phyloP scores from a whole-genome alignment of 2,888 invertebrate species.

The Seira musarum region DNA sequence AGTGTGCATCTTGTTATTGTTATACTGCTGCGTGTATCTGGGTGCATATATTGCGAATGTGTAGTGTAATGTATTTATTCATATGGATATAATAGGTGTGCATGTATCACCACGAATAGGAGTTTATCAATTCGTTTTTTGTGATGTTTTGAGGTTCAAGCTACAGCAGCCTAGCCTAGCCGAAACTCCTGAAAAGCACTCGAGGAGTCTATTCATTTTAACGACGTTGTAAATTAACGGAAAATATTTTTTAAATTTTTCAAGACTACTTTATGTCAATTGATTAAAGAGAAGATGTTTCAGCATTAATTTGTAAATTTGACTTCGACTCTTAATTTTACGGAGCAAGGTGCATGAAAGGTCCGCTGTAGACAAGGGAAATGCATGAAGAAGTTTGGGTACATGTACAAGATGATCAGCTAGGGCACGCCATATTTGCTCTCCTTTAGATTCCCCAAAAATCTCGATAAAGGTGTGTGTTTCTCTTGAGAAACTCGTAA shows the following conservation, averaged over 20 bases:
- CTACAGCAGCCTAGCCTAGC: constrained; percentile 56
- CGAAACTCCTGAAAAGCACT: constrained; percentile 51
- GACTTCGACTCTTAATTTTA: background rate
- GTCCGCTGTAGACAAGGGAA: constrained; percentile 28
- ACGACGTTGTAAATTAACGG: constrained; percentile 8
- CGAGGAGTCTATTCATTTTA: constrained; percentile 41
- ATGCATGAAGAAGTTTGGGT: background rate
- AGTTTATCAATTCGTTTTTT: too few species aligned
- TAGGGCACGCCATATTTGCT: constrained; percentile 57
- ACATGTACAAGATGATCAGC: constrained; percentile 46
- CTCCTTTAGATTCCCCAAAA: constrained; percentile 29
- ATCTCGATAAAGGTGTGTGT: constrained; percentile 18
- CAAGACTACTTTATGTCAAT: too few species aligned
- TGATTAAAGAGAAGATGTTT: too few species aligned
- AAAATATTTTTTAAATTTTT: background rate
- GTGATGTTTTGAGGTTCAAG: too few species aligned
- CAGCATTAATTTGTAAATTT: background rate
- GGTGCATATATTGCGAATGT: too few species aligned
- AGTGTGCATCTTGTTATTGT: too few species aligned
- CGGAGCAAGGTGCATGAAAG: constrained; percentile 8
- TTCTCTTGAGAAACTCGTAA: background rate
- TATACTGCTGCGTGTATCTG: too few species aligned
- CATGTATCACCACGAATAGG: too few species aligned
- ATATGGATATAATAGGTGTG: too few species aligned
- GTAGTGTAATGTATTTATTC: too few species aligned